phyloP scores from a whole-genome alignment of 2,113 vertebrate genomes.

The Dolichallabes microphthalmus region DNA sequence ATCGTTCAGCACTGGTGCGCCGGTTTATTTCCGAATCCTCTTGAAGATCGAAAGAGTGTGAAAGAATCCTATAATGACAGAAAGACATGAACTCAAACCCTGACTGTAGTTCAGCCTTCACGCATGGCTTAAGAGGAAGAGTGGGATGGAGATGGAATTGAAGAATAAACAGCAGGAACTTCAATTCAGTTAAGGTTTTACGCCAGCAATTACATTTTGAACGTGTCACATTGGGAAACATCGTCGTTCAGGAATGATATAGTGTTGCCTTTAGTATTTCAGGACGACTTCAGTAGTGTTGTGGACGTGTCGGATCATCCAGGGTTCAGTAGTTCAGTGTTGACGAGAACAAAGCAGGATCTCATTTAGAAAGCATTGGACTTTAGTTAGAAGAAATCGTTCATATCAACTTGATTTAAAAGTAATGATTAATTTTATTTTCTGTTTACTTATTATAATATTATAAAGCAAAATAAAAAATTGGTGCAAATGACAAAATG shows the following conservation, averaged over 20 bases:
- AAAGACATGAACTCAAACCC: not conserved
- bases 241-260: not conserved
- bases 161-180: not conserved
- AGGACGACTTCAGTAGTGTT: not conserved
- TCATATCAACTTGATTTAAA: too few species aligned
- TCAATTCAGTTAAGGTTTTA: not conserved
- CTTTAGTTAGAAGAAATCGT: too few species aligned
- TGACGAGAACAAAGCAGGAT: not conserved
- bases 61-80: not conserved
- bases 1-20: not conserved
- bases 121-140: not conserved
- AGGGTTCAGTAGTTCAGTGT: not conserved
- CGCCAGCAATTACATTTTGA: not conserved
- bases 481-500: too few species aligned
- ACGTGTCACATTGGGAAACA: not conserved
- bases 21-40: not conserved
- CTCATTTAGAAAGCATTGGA: not conserved
- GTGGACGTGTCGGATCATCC: not conserved
- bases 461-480: too few species aligned
- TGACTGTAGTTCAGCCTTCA: not conserved
- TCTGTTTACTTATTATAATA: too few species aligned
- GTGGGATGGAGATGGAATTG: not conserved
- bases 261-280: not conserved
- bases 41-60: not conserved
- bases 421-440: too few species aligned